A percentile compares a stretch with the other conserved stretches of the same genome.
Evolutionary conservation across 2,888 invertebrate genomes (phyloP).

Genomic region (Isotomurus palustris): DNA sequence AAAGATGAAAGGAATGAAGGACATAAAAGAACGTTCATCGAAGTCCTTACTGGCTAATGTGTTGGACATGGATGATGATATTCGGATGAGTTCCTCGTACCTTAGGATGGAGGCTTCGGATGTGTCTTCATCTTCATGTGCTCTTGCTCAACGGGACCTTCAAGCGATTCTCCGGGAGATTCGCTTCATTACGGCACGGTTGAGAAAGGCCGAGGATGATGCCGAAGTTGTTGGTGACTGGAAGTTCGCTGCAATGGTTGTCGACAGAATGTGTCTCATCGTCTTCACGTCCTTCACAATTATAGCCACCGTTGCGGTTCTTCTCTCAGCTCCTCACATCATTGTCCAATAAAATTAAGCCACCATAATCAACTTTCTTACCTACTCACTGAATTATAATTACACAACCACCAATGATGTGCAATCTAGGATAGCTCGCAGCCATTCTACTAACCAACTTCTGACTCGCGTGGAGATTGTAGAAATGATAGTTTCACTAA

Average conservation of each 20-base stretch:
- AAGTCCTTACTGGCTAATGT: conserved; percentile 92
- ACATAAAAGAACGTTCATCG: conserved; percentile 87
- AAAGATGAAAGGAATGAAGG: conserved; percentile 73
- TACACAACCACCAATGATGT: too few relatives aligned
- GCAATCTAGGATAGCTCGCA: too few relatives aligned
- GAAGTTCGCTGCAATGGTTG: conserved; percentile 65
- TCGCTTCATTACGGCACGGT: conserved; percentile 88
- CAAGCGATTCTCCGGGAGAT: conserved; percentile 86
- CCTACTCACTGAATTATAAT: too few relatives aligned
- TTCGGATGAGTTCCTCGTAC: conserved; percentile 55
- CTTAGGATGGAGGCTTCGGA: conserved; percentile 46
- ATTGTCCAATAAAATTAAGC: conserved; percentile 70
- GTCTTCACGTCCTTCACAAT: conserved; percentile 92
- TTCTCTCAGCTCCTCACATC: conserved; percentile 88
- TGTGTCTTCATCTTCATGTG: conserved; percentile 47
- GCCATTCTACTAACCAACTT: too few relatives aligned
- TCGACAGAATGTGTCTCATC: conserved; percentile 93
- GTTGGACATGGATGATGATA: conserved; percentile 92
- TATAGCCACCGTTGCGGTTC: conserved; percentile 85
- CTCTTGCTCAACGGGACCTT: conserved; percentile 59
- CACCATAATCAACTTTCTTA: too few relatives aligned
- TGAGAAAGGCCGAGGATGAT: conserved; percentile 91
- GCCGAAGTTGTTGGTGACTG: conserved; percentile 82
- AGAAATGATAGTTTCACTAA: too few relatives aligned
- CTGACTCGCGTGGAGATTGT: too few relatives aligned